These are phyloP conservation scores for Odontocerum albicorne DNA, from an alignment of 2,888 invertebrate species.

Conservation along the genomic window DNA sequence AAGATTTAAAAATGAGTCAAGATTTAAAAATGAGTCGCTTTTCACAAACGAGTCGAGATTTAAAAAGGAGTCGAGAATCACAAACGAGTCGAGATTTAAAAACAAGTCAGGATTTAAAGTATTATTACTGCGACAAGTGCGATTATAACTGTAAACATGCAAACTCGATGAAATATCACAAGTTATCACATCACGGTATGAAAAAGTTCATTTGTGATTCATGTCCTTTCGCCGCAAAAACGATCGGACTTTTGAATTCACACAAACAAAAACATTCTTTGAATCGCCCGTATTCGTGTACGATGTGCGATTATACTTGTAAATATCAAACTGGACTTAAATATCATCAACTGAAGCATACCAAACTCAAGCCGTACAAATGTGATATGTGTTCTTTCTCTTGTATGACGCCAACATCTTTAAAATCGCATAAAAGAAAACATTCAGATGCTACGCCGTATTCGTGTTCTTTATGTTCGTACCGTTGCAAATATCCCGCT, in stretches of 20 bases:
- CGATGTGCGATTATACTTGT: slow-evolving; percentile 5
- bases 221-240: slow-evolving; percentile 9
- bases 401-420: not conserved
- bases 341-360: slow-evolving; percentile 13
- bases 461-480: slow-evolving; percentile 5
- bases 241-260: slow-evolving; percentile 3
- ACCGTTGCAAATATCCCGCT: slow-evolving; percentile 12
- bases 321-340: slow-evolving; percentile 4
- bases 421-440: slow-evolving; percentile 13
- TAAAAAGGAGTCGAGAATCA: too few relatives aligned
- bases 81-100: not conserved
- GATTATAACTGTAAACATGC: slow-evolving; percentile 1
- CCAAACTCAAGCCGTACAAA: not conserved
- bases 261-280: slow-evolving; percentile 3
- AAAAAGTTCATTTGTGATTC: not conserved
- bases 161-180: not conserved
- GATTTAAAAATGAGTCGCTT: too few relatives aligned
- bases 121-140: not conserved
- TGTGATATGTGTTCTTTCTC: slow-evolving; percentile 14
- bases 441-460: slow-evolving; percentile 9
- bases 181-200: not conserved
- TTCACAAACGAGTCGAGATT: too few relatives aligned
- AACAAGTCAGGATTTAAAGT: too few relatives aligned
- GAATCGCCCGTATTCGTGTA: slow-evolving; percentile 3
- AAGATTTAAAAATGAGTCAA: too few relatives aligned